phyloP scores from a whole-genome alignment of 2,888 invertebrate species.

The Epistrophe grossulariae region DNA sequence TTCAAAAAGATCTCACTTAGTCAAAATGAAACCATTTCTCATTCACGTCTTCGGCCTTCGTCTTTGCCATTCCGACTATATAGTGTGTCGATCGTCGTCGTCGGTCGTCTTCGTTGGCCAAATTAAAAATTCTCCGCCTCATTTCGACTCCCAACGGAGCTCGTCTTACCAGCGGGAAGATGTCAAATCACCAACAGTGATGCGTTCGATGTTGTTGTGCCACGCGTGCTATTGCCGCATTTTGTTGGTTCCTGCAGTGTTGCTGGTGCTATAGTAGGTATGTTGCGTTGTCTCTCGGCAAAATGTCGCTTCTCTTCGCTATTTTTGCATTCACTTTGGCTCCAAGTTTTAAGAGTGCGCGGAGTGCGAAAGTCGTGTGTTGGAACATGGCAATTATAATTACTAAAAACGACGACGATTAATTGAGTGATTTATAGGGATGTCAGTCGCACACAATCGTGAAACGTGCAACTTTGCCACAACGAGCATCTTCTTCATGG shows the following conservation, averaged over 20 bases:
- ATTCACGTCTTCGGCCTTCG: conserved; percentile 41
- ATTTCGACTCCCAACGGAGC: conserved; percentile 72
- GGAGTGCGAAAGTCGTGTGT: conserved; percentile 73
- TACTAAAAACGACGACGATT: conserved; percentile 77
- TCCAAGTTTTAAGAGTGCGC: conserved; percentile 36
- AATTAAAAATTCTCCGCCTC: conserved; percentile 70
- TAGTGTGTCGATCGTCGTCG: neutral
- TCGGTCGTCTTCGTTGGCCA: conserved; percentile 14
- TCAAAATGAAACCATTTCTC: conserved; percentile 53
- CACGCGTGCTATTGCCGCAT: conserved; percentile 53
- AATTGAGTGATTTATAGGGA: conserved; percentile 77
- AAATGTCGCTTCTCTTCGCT: conserved; percentile 69
- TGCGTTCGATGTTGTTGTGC: conserved; percentile 65
- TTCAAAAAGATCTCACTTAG: conserved; percentile 65
- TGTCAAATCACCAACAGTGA: conserved; percentile 75
- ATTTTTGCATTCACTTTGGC: conserved; percentile 73
- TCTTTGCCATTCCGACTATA: neutral
- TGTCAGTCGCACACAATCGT: conserved; percentile 73
- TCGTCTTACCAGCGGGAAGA: conserved; percentile 68
- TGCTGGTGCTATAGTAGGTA: neutral
- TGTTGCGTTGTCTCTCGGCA: conserved; percentile 25
- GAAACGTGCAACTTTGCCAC: conserved; percentile 67
- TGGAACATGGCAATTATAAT: conserved; percentile 76
- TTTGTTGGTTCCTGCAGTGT: neutral
- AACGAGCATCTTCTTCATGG: conserved; percentile 60